Conservation (phyloP, 53 echinoderm and acorn worm species). For the Echinometra lucunter region DNA sequence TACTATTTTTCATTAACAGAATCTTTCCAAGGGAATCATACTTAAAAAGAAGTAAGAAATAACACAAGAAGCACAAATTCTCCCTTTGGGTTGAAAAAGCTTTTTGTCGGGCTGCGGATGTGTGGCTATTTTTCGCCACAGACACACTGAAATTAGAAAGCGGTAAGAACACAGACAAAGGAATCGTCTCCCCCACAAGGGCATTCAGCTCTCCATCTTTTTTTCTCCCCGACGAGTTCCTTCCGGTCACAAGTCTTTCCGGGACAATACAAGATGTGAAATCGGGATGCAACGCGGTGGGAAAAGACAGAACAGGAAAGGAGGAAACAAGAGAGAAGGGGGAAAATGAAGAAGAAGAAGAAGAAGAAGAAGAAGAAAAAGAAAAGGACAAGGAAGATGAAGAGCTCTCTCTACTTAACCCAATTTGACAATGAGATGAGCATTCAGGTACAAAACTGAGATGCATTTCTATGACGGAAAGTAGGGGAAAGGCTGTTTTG, state of each 20-base stretch:
- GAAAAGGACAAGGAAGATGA: neutral
- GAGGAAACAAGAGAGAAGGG: neutral
- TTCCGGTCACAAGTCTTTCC: neutral
- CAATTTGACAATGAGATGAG: neutral
- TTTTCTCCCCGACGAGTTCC: neutral
- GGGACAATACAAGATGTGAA: neutral
- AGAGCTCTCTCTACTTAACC: conserved; percentile 21
- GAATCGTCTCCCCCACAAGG: neutral
- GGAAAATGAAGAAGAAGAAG: neutral
- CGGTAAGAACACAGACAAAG: conserved; percentile 14
- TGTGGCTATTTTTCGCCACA: neutral
- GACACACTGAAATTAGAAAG: neutral
- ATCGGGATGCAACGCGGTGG: conserved; percentile 2
- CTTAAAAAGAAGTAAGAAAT: neutral
- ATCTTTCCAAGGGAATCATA: no score
- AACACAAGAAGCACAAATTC: neutral
- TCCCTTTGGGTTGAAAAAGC: neutral
- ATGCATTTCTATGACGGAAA: neutral
- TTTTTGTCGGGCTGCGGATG: neutral
- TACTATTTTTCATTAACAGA: neutral
- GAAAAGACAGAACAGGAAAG: no score
- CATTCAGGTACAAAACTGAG: neutral
- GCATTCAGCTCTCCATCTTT: neutral
- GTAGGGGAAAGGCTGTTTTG: neutral
- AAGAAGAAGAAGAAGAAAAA: neutral